Evolutionary conservation across 2,113 vertebrate species (phyloP).

Genomic region (Rhynchopsitta pachyrhyncha): DNA sequence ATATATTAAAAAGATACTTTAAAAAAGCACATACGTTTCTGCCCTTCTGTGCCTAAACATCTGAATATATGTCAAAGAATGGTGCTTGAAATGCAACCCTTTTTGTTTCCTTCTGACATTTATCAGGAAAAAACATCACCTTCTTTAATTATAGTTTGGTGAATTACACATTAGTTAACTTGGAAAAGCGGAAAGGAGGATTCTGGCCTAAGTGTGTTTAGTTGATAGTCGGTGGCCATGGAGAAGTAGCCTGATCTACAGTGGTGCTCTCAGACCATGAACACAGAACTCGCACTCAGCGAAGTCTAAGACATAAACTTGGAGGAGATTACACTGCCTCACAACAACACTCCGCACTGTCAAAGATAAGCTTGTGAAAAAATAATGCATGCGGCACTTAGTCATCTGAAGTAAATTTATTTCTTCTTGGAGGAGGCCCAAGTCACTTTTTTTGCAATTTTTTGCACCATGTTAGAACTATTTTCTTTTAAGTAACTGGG

Average conservation of each 20-base stretch:
- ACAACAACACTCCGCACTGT: background rate
- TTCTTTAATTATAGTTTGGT: background rate
- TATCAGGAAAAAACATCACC: background rate
- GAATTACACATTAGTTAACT: background rate
- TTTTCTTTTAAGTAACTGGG: background rate
- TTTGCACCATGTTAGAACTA: background rate
- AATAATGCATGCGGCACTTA: background rate
- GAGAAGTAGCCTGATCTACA: background rate
- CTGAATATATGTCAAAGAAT: background rate
- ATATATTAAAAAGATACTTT: background rate
- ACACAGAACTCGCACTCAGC: background rate
- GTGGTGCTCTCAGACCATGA: rapidly evolving
- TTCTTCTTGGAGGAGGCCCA: background rate
- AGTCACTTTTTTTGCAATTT: background rate
- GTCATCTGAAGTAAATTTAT: background rate
- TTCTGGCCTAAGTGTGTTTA: background rate
- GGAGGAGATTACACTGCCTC: background rate
- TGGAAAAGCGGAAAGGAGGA: background rate
- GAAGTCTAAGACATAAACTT: background rate
- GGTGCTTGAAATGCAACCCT: background rate
- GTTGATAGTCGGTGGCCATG: background rate
- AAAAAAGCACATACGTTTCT: background rate
- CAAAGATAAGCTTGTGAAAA: background rate
- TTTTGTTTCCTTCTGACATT: background rate
- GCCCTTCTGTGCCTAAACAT: background rate